Base-by-base conservation (phyloP, 2,797 vertebrate species). In the Glossophaga mutica region DNA sequence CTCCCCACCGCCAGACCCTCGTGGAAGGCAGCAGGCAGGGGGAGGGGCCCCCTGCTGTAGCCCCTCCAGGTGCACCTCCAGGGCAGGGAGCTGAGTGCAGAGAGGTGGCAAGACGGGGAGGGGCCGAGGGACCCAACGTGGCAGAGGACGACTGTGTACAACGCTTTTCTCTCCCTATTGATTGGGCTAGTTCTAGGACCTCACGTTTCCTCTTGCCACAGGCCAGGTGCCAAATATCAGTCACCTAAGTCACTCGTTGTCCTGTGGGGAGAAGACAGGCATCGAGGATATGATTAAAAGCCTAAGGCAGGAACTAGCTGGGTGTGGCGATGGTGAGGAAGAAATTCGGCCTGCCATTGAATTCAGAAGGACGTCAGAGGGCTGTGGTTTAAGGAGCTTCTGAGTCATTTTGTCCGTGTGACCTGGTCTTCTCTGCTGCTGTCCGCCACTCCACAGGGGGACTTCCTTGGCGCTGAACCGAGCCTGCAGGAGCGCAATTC, bases 81-180 rank as follows among this genome's bases (percentile, higher is more conserved):
- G 57, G 42, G 39, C 5, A 15, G 42, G 44, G 6, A 48, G 29
- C 8, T 67, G 52, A 0, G 12, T 46, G 29, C 76, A 92, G 37
- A 79, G 34, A n/a, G 5, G 9, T 10, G 2, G 44, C 29, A 70
- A 24, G 65, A 86, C 2, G 10, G 52, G 44, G 34, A 62, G 7
- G 34, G 15, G 9, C n/a, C 42, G 9, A 48, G 18, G 18, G 29
- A 18, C 0, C 8, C 46, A 12, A 68, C 10, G 9, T 19, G 24
- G 14, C 11, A 21, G 42, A 42, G 34, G 65, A 78, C 29, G 68
- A 32, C 78, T 32, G 3, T 39, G 12, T 34, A 10, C 5, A 1
- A 12, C 39, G 21, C n/a, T 26, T 37, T 73, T 62, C 71, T 74
- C 8, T 52, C 19, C 65, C 22, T 48, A 0, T 26, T 44, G 9